phyloP scores from a whole-genome alignment of 2,797 vertebrate genomes.

The Eospalax fontanierii region DNA sequence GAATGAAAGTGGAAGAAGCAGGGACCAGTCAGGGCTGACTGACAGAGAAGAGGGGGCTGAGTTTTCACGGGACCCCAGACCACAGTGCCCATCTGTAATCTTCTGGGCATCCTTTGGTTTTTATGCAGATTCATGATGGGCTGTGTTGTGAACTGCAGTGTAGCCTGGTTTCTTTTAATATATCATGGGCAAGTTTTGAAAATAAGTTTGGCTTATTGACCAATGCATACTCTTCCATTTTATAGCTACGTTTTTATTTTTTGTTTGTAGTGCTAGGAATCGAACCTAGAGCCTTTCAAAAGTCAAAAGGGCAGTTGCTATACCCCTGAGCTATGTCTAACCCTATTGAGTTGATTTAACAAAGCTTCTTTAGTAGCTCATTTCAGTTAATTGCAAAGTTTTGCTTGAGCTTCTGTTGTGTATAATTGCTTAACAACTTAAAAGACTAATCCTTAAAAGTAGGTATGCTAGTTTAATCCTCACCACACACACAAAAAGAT shows the following conservation, averaged over 20 bases:
- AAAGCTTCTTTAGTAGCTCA: neutral
- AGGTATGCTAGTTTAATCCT: neutral
- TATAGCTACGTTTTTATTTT: neutral
- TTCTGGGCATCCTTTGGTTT: conserved; percentile 7
- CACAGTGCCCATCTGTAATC: neutral
- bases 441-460: conserved; percentile 1
- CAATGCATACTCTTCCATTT: conserved; percentile 6
- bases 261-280: neutral
- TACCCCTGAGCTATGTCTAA: neutral
- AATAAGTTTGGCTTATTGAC: conserved; percentile 13
- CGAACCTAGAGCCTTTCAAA: neutral
- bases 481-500: neutral
- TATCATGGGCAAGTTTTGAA: neutral
- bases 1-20: neutral
- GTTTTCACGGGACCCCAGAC: neutral
- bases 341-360: neutral
- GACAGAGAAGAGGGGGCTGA: neutral
- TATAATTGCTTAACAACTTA: neutral
- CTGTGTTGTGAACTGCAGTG: neutral
- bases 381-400: conserved; percentile 2
- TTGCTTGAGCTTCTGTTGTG: conserved; percentile 1
- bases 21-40: neutral
- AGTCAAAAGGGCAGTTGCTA: neutral
- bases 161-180: conserved; percentile 36
- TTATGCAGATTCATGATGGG: neutral